Evolutionary conservation across 2,888 invertebrate genomes (phyloP).

Genomic region (Abscondita cerata): DNA sequence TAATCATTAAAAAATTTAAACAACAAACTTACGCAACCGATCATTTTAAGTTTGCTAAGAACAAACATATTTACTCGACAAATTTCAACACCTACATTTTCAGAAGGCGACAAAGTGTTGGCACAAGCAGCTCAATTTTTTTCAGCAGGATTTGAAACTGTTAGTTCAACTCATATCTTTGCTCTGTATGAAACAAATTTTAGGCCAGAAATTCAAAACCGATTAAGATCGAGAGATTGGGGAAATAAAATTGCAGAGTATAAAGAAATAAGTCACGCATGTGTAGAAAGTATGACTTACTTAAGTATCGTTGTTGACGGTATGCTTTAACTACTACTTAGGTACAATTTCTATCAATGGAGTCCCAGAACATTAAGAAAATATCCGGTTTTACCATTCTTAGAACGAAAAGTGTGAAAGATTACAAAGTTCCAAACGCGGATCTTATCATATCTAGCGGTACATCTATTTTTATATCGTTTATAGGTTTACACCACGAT

Average conservation of each 20-base stretch:
- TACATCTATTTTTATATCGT: conserved; percentile 50
- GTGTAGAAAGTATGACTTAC: no score
- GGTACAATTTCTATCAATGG: neutral
- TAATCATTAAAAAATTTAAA: conserved; percentile 35
- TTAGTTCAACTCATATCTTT: conserved; percentile 65
- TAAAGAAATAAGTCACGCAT: conserved; percentile 61
- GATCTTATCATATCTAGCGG: conserved; percentile 51
- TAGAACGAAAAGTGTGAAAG: conserved; percentile 45
- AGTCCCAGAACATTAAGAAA: conserved; percentile 57
- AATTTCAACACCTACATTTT: conserved; percentile 51
- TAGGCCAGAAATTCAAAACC: conserved; percentile 62
- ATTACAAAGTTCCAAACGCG: conserved; percentile 46
- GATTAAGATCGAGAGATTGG: conserved; percentile 62
- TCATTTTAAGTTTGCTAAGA: conserved; percentile 44
- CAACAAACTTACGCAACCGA: conserved; percentile 38
- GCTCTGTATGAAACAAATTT: conserved; percentile 64
- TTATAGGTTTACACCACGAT: conserved; percentile 52
- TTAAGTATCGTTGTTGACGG: conserved; percentile 66
- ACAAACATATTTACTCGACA: conserved; percentile 23
- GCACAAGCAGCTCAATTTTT: conserved; percentile 67
- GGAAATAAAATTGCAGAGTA: conserved; percentile 53
- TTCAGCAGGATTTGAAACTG: conserved; percentile 68
- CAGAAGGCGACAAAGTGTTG: conserved; percentile 64
- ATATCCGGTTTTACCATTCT: conserved; percentile 53
- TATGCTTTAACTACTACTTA: conserved; percentile 40